Conservation (phyloP, 2,797 vertebrate species). For the Leptodactylus fallax region DNA sequence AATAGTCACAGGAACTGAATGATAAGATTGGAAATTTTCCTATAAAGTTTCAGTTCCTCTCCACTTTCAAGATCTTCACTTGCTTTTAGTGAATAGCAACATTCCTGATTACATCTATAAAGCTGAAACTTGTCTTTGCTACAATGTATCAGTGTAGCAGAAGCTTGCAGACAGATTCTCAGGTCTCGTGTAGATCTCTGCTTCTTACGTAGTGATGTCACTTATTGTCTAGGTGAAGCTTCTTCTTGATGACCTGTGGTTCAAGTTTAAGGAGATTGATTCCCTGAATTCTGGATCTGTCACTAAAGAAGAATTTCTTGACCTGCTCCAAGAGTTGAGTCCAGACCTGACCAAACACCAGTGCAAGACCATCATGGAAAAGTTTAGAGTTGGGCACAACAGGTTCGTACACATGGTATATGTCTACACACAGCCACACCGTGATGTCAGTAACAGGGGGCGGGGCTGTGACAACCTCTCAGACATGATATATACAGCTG, state of each 20-base stretch:
- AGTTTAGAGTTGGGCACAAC: slow-evolving; percentile 52
- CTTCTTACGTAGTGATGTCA: not conserved
- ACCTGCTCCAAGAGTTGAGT: slow-evolving; percentile 58
- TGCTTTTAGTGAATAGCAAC: too few species aligned
- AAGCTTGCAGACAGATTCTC: too few species aligned
- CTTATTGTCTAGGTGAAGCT: slow-evolving; percentile 32
- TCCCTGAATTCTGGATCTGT: slow-evolving; percentile 50
- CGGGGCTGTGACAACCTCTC: too few species aligned
- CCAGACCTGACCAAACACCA: slow-evolving; percentile 55
- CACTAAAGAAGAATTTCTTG: slow-evolving; percentile 62
- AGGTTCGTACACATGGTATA: slow-evolving; percentile 11
- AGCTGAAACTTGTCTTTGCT: too few species aligned
- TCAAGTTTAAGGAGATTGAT: slow-evolving; percentile 57
- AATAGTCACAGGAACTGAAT: too few species aligned
- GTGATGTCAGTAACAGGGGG: not conserved
- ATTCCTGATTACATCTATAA: too few species aligned
- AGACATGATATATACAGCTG: too few species aligned
- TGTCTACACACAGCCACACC: not conserved
- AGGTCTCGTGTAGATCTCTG: too few species aligned
- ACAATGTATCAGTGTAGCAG: not conserved
- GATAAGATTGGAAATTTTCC: too few species aligned
- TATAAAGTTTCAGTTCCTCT: too few species aligned
- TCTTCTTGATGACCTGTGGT: slow-evolving; percentile 45
- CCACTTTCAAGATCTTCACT: too few species aligned
- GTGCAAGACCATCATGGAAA: slow-evolving; percentile 44